Conservation (phyloP, 2,113 vertebrate genomes). For the Austrofundulus limnaeus region DNA sequence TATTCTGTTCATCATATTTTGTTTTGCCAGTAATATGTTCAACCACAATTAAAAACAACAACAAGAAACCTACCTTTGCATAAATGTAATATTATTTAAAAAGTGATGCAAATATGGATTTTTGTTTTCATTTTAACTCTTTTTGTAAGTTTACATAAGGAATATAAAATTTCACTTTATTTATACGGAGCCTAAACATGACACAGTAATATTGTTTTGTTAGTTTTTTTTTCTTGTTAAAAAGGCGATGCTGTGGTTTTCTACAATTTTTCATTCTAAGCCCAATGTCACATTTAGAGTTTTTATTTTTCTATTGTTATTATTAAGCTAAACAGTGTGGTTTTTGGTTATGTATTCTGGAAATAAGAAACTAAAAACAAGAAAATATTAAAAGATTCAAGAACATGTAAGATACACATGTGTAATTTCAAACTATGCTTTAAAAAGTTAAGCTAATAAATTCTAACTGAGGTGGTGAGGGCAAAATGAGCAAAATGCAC, state of each 20-base stretch:
- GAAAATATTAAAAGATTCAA: no score
- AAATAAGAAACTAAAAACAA: no score
- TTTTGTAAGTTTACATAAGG: background rate
- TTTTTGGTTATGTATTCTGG: no score
- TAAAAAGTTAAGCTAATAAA: conserved; percentile 18
- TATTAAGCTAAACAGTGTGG: no score
- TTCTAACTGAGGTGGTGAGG: conserved; percentile 48
- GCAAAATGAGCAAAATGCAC: conserved; percentile 15
- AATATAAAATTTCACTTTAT: background rate
- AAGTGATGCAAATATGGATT: background rate
- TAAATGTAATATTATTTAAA: background rate
- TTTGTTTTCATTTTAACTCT: background rate
- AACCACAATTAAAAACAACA: background rate
- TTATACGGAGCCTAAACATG: no score
- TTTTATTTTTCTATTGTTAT: no score
- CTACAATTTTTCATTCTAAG: conserved; percentile 4
- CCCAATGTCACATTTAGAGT: no score
- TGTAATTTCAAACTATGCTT: no score
- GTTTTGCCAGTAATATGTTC: background rate
- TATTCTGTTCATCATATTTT: background rate
- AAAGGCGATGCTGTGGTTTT: background rate
- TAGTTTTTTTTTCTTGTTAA: conserved; percentile 2
- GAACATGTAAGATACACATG: no score
- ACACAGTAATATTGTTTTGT: background rate
- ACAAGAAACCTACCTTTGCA: background rate